phyloP scores from a whole-genome alignment of 2,888 invertebrate genomes.

The Epirrita christyi region DNA sequence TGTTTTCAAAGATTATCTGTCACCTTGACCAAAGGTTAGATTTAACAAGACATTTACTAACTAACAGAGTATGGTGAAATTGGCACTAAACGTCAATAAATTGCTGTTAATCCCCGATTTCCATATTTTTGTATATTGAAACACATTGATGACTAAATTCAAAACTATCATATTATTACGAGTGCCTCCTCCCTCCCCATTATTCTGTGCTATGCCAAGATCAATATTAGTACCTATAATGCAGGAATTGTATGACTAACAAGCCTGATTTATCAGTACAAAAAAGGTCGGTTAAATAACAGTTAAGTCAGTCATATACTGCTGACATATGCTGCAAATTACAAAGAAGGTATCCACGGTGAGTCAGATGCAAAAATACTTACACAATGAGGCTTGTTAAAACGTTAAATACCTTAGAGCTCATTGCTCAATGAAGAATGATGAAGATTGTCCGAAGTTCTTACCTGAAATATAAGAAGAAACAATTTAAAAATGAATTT shows the following conservation, averaged over 20 bases:
- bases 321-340: not conserved
- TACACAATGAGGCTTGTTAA: not conserved
- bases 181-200: too few relatives aligned
- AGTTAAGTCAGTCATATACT: not conserved
- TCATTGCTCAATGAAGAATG: not conserved
- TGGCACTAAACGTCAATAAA: too few relatives aligned
- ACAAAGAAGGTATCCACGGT: not conserved
- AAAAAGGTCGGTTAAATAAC: not conserved
- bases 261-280: not conserved
- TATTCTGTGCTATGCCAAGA: not conserved
- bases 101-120: too few relatives aligned
- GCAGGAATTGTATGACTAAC: not conserved
- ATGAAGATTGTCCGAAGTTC: not conserved
- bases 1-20: too few relatives aligned
- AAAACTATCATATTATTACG: too few relatives aligned
- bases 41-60: too few relatives aligned
- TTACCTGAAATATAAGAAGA: constrained; percentile 6
- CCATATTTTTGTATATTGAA: too few relatives aligned
- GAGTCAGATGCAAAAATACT: not conserved
- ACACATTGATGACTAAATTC: too few relatives aligned
- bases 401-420: not conserved
- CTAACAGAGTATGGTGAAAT: too few relatives aligned
- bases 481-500: too few relatives aligned
- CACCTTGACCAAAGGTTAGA: too few relatives aligned
- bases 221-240: not conserved